Base-by-base conservation (phyloP, 2,888 invertebrate species). In the Atrina japonica region DNA sequence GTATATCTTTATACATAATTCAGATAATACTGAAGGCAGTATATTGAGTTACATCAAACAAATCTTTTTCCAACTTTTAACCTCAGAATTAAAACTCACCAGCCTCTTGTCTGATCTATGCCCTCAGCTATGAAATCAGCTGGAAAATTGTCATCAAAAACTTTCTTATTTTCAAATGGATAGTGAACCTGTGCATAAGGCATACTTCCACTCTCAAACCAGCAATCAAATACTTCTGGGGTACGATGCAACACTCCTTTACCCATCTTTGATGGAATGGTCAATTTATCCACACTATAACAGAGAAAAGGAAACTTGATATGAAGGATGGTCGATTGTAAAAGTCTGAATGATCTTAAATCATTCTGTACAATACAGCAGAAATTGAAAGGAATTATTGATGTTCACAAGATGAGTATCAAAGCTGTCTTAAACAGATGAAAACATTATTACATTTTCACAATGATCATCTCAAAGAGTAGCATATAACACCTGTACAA, bases 91-190 rank as follows among this genome's bases (percentile, higher is more conserved):
- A n/a, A n/a, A n/a, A 67, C 87, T 77, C 79, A 92, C 98, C 98
- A 98, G 25, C 98, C 98, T 81, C 98, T 93, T 0, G 98, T 98
- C 92, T 98, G 98, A 91, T 98, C 98, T 82, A 98, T 97, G 25
- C 99, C 99, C 92, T 99, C 99, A n/a, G 97, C 98, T 87, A 99
- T 97, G 88, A 99, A 99, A 92, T 99, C 97, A 0, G 99, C 99
- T 0, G 99, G 99, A 88, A 99, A 99, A 77, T 94, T 75, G 55
- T 90, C 89, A 70, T 90, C 89, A 85, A 90, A 90, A 30, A 88
- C 87, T 87, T 95, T 95, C 80, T 93, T 93, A 85, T 95, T 95
- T 90, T 98, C 97, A 91, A 99, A 99, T 0, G 99, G 99, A 90
- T 96, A 99, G 91, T 91, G 91, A 1, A 78, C 81, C 80, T 91